Evolutionary conservation across 1,140 invertebrate species (phyloP).

Genomic region (Venturia canescens): DNA sequence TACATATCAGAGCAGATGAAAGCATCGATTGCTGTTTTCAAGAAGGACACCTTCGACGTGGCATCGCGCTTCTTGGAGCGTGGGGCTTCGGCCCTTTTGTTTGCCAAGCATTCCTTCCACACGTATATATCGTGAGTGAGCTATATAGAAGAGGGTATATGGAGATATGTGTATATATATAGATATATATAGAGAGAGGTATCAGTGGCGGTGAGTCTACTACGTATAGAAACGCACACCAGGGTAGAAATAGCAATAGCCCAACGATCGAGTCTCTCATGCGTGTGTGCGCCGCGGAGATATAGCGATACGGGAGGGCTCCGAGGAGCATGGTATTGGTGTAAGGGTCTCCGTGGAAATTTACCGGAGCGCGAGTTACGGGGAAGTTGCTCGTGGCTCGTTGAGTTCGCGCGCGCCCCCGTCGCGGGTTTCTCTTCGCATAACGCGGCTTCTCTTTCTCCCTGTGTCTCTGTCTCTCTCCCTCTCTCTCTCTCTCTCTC

Average conservation of each 20-base stretch:
- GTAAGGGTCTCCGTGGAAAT: slow-evolving; percentile 55
- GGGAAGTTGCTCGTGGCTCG: slow-evolving; percentile 52
- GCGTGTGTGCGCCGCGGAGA: not conserved
- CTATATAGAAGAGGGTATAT: not conserved
- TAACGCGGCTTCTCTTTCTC: slow-evolving; percentile 13
- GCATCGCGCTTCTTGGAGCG: not conserved
- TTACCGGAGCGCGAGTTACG: slow-evolving; percentile 58
- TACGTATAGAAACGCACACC: slow-evolving; percentile 9
- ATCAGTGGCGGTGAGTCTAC: not conserved
- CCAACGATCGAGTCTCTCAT: slow-evolving; percentile 2
- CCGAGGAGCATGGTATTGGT: slow-evolving; percentile 22
- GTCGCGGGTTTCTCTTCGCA: slow-evolving; percentile 46
- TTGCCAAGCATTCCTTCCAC: not conserved
- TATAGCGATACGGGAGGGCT: not conserved
- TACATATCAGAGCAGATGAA: not conserved
- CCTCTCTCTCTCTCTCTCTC: slow-evolving; percentile 11
- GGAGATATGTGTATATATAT: no score
- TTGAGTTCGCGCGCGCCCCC: slow-evolving; percentile 46
- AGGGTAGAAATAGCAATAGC: slow-evolving; percentile 10
- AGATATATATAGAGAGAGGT: no score
- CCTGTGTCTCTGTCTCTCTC: slow-evolving; percentile 16
- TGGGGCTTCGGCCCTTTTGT: not conserved
- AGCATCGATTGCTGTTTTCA: not conserved
- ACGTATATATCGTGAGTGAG: not conserved
- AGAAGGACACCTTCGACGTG: not conserved